Evolutionary conservation across 2,888 invertebrate genomes (phyloP).

Genomic region (Heliothis peltigera): DNA sequence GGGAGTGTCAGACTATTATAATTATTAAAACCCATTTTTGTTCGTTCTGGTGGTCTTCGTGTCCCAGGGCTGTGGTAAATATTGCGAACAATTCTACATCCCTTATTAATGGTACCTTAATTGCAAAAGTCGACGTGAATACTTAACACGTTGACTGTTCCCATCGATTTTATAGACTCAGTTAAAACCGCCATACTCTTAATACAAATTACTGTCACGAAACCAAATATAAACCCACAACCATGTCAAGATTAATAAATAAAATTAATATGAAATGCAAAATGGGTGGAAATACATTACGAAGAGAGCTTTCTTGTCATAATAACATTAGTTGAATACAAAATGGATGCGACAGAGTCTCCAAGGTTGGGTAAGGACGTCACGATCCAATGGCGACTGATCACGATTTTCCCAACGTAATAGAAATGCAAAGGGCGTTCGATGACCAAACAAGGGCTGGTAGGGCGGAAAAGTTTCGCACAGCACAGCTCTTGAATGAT

Average conservation of each 20-base stretch:
- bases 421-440: slow-evolving; percentile 59
- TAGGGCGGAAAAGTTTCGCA: slow-evolving; percentile 51
- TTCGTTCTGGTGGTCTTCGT: too few relatives aligned
- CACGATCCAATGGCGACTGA: slow-evolving; percentile 64
- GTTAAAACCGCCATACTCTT: slow-evolving; percentile 27
- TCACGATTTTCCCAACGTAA: slow-evolving; percentile 65
- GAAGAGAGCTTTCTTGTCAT: slow-evolving; percentile 71
- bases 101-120: not conserved
- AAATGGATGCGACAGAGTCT: slow-evolving; percentile 53
- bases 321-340: slow-evolving; percentile 68
- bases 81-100: too few relatives aligned
- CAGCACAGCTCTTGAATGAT: slow-evolving; percentile 63
- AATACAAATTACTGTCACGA: slow-evolving; percentile 40
- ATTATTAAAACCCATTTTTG: too few relatives aligned
- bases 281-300: slow-evolving; percentile 46
- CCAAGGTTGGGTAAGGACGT: slow-evolving; percentile 79
- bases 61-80: too few relatives aligned
- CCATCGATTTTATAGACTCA: slow-evolving; percentile 1
- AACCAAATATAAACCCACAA: slow-evolving; percentile 47
- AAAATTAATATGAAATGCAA: slow-evolving; percentile 55
- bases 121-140: slow-evolving; percentile 1
- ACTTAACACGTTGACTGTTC: slow-evolving; percentile 9
- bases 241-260: slow-evolving; percentile 60
- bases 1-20: too few relatives aligned
- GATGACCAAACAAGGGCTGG: slow-evolving; percentile 45